Evolutionary conservation across 2,113 vertebrate species (phyloP).

Genomic region (Steatornis caripensis): DNA sequence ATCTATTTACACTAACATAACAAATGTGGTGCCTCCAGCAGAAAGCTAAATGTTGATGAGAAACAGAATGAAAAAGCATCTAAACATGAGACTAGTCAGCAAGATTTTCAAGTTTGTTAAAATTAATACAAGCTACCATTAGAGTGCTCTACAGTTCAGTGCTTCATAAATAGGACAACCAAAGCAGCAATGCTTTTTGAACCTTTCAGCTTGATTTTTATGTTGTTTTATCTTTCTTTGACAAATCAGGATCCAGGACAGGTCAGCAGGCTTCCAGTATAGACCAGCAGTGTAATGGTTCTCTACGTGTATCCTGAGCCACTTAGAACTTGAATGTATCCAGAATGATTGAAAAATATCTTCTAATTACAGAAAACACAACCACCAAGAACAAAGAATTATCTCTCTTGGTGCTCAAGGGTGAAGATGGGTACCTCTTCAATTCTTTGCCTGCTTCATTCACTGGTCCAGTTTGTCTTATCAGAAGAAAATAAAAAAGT

Average conservation of each 20-base stretch:
- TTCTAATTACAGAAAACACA: neutral
- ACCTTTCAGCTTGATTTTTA: neutral
- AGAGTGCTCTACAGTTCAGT: slow-evolving; percentile 1
- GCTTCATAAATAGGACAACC: slow-evolving; percentile 26
- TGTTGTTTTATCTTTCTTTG: neutral
- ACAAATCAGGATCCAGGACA: neutral
- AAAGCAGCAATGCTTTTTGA: neutral
- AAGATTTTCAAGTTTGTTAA: slow-evolving; percentile 32
- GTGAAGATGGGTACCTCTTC: neutral
- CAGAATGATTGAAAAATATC: neutral
- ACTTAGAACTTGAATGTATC: neutral
- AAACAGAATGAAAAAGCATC: slow-evolving; percentile 11
- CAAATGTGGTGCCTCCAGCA: neutral
- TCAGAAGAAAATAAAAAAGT: neutral
- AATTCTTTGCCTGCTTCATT: neutral
- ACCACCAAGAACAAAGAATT: neutral
- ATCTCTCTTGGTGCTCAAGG: neutral
- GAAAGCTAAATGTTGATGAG: slow-evolving; percentile 23
- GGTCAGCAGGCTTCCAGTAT: neutral
- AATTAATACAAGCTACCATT: slow-evolving; percentile 40
- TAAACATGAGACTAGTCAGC: slow-evolving; percentile 20
- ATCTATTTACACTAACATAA: neutral
- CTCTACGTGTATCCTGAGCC: neutral
- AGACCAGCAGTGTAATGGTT: neutral
- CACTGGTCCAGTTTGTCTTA: neutral